Base-by-base conservation (phyloP, 1,140 invertebrate genomes). In the Mylabris phalerata region DNA sequence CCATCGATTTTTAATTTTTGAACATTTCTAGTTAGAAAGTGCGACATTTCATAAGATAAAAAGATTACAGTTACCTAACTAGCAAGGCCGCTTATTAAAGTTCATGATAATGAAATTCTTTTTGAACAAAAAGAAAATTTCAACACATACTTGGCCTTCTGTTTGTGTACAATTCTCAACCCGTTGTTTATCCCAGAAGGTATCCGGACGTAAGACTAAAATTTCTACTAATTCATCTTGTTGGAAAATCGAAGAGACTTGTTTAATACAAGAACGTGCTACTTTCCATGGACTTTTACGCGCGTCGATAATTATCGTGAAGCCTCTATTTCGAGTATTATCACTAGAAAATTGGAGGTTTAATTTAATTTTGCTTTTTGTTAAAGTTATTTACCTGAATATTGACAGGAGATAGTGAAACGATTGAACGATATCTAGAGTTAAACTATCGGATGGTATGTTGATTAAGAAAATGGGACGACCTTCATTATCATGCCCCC, bases 181-280 rank as follows among this genome's bases (percentile, higher is more conserved):
- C n/a, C 79, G 72, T 63, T 83, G 81, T 63, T 86, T 86, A 69
- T 87, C 85, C 85, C 85, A 87, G 73, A 87, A 88, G 7, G 82
- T 83, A 64, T 88, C 86, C 3, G 84, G 82, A 58, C 84, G 77
- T 41, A 88, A 72, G 48, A 86, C 82, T 65, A 86, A 78, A 46
- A 86, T 73, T 32, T 77, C 77, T 54, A 78, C 75, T 11, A 79
- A 71, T 56, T 80, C 77, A 26, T 73, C 75, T 44, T 76, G 71
- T 49, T 77, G 77, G 39, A 84, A 73, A 5, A 78, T 71, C 10
- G 76, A 71, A 55, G 76, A 79, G 3, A 81, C 75, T 51, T 79
- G 75, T 10, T 82, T 77, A 51, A 84, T 81, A 63, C 79, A 81
- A n/a, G 79, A 77, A 54, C 83, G 74, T 24, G 83, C 81, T 38